Evolutionary conservation across 2,113 vertebrate species (phyloP).

Genomic region (Sardina pilchardus): DNA sequence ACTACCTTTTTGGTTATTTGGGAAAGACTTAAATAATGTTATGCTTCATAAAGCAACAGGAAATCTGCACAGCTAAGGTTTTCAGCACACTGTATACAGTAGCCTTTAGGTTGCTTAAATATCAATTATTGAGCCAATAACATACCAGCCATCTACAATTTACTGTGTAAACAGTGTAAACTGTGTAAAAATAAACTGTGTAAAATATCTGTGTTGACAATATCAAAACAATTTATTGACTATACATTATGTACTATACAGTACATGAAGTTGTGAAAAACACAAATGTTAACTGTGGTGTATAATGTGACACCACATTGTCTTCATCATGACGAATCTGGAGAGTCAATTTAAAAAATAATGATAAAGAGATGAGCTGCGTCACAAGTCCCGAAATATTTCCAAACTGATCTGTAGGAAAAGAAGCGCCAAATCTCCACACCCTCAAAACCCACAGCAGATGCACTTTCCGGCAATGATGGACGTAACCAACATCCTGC

Average conservation of each 20-base stretch:
- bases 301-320: neutral
- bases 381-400: neutral
- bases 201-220: neutral
- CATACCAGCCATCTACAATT: neutral
- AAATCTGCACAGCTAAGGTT: neutral
- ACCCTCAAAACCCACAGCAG: neutral
- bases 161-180: too few relatives aligned
- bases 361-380: neutral
- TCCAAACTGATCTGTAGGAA: neutral
- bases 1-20: neutral
- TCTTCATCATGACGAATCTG: neutral
- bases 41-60: neutral
- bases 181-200: too few relatives aligned
- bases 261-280: neutral
- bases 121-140: neutral
- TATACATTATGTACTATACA: neutral
- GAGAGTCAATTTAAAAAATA: neutral
- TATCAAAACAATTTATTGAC: neutral
- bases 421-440: neutral
- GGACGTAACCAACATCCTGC: neutral
- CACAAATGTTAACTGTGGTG: neutral
- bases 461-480: neutral
- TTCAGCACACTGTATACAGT: too few relatives aligned
- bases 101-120: neutral
- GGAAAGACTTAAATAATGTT: neutral